These are phyloP conservation scores for Porites lutea DNA, from an alignment of 64 coral and sea anemone species.

Conservation along the genomic window DNA sequence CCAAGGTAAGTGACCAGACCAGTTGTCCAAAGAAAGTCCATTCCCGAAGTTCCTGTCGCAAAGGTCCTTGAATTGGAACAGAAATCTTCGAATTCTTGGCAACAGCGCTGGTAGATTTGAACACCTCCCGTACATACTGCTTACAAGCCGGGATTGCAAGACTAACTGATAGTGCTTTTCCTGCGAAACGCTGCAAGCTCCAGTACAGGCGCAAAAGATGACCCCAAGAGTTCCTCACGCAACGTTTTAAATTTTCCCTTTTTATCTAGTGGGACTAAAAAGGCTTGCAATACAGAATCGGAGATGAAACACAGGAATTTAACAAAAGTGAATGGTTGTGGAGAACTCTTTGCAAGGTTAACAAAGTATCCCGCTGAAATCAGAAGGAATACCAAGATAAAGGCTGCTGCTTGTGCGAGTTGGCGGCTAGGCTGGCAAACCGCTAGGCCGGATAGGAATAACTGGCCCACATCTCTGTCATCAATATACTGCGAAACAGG, in stretches of 20 bases:
- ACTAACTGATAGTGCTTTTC: slow-evolving; percentile 3
- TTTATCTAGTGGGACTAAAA: neutral
- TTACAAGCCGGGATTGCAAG: slow-evolving; percentile 16
- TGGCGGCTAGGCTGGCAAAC: neutral
- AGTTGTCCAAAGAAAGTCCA: slow-evolving; percentile 55
- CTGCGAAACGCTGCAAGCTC: neutral
- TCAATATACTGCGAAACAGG: slow-evolving; percentile 11
- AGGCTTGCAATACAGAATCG: slow-evolving; percentile 35
- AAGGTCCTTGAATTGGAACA: neutral
- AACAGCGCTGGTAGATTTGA: neutral
- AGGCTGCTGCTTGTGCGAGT: neutral
- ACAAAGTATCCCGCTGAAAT: too few relatives aligned
- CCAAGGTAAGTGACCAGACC: slow-evolving; percentile 19
- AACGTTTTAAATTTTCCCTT: neutral
- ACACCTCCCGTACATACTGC: slow-evolving; percentile 16
- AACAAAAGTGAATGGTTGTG: slow-evolving; percentile 1
- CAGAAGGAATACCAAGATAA: neutral
- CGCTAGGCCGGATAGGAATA: neutral
- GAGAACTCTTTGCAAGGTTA: neutral
- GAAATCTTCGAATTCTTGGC: neutral
- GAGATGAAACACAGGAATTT: neutral
- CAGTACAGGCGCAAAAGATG: neutral
- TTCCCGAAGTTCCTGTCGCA: slow-evolving; percentile 18
- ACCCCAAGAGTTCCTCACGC: too few relatives aligned
- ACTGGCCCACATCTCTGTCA: neutral